Evolutionary conservation across 2,113 vertebrate genomes (phyloP), one percentile per base, ranked within the genome.

Genomic region (Gambusia affinis): DNA sequence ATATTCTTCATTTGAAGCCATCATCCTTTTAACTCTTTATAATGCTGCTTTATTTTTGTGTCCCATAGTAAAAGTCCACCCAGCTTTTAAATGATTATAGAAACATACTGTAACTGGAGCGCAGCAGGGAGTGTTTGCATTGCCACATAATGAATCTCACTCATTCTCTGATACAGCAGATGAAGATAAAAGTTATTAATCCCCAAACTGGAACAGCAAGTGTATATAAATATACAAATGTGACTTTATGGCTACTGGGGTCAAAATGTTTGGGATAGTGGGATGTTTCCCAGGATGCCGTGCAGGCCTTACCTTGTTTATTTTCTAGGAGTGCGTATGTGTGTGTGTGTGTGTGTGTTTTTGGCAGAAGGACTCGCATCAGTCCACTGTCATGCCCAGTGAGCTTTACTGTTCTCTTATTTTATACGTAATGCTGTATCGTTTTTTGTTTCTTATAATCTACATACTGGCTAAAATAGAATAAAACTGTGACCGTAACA

Each of bases 401-500:
- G 80, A 88, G 85, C 64, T 67, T 73, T 42, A 73, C 62, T 79
- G 60, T 71, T 57, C 78, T 64, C 67, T 71, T 77, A 54, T 62
- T 72, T 70, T 14, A 70, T 69, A 76, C 82, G 71, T 80, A 76
- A 83, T 47, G 87, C 87, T 89, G 87, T 89, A 88, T 72, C 42
- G 72, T 30, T 30, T 30, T 37, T 11, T 2, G 10, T 87, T 79
- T 86, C 84, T 78, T 80, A 57, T 57, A 76, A 83, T 89, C 78
- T 89, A 73, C 90, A 83, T 88, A 84, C 85, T 76, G 68, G 82
- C 80, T 85, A 82, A 79, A 85, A 84, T 69, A 85, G 80, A 92
- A 94, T 91, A 89, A 93, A 84, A 88, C 85, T 93, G 87, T 91
- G 91, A 92, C 72, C 54, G 73, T 81, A 76, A 79, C 54, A 72